A percentile compares a stretch with the other conserved stretches of the same genome.
phyloP scores from a whole-genome alignment of 2,113 vertebrate genomes.

The Cathartes aura region DNA sequence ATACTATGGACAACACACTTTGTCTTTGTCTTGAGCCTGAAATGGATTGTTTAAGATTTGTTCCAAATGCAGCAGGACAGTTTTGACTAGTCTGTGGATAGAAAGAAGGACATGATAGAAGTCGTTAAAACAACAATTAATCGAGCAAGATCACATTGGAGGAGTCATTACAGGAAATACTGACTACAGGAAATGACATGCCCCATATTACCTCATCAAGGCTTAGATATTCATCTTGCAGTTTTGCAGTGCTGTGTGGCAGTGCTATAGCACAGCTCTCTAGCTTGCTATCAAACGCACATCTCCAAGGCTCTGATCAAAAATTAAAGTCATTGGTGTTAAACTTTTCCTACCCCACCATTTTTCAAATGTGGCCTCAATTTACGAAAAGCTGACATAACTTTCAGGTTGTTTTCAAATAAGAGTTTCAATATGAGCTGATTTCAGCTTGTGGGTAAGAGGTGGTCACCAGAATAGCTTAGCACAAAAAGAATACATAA shows the following conservation, averaged over 20 bases:
- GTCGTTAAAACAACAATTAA: not conserved
- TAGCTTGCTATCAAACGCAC: not conserved
- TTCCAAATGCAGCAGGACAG: not conserved
- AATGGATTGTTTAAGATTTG: not conserved
- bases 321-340: not conserved
- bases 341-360: not conserved
- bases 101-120: not conserved
- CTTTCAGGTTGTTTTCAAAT: not conserved
- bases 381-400: not conserved
- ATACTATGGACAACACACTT: not conserved
- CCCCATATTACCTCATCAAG: not conserved
- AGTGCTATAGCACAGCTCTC: not conserved
- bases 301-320: not conserved
- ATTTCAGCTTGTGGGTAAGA: slow-evolving; percentile 23
- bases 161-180: slow-evolving; percentile 44
- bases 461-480: not conserved
- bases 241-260: not conserved
- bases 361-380: not conserved
- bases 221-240: not conserved
- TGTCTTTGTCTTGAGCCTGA: not conserved
- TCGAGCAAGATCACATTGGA: not conserved
- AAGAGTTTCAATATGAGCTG: not conserved
- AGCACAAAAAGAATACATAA: slow-evolving; percentile 34
- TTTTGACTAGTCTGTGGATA: not conserved
- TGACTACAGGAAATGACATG: slow-evolving; percentile 28